Base-by-base conservation (phyloP, 2,888 invertebrate genomes). In the Dynastes maya region DNA sequence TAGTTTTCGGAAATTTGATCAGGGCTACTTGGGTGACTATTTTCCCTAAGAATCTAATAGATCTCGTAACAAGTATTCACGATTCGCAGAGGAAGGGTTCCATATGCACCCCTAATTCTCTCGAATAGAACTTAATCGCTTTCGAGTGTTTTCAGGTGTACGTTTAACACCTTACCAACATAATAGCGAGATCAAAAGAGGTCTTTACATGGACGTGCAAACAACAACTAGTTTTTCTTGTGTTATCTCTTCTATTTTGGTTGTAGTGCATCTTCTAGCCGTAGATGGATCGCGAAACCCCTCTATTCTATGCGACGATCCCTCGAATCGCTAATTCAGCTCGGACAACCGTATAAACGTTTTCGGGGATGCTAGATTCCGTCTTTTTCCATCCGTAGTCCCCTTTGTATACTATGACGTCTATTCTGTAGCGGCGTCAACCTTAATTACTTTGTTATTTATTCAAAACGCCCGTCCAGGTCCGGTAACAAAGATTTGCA, bases 121-220 rank as follows among this genome's bases (percentile, higher is more conserved):
- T 51, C 51, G 13, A 68, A 86, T 85, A 86, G 86, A 86, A 86
- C 86, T 87, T 87, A 88, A 88, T 88, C 88, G 87, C 84, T 87
- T 86, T 87, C 86, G 83, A 87, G 87, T 86, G 87, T 86, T 85
- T 84, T 88, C 88, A 88, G 88, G 87, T 88, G 87, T 86, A 86
- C 85, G 86, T 85, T 87, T 87, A 87, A 87, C 87, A 88, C 87
- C 87, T 87, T 83, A 84, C 81, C 82, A 80, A 80, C 80, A 84
- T 83, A 84, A 84, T 82, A 78, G 80, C 32, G 77, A 76, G 79
- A 78, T 81, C 83, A 84, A 83, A 82, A 80, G 83, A 81, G 78
- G 80, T 80, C 82, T 82, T 82, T 82, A 80, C 82, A 67, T 76
- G 63, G 76, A 71, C 70, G 65, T 49, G 58, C 79, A 79, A 79